These are phyloP conservation scores for Heptranchias perlo DNA, from an alignment of 2,113 vertebrate genomes.

Conservation along the genomic window DNA sequence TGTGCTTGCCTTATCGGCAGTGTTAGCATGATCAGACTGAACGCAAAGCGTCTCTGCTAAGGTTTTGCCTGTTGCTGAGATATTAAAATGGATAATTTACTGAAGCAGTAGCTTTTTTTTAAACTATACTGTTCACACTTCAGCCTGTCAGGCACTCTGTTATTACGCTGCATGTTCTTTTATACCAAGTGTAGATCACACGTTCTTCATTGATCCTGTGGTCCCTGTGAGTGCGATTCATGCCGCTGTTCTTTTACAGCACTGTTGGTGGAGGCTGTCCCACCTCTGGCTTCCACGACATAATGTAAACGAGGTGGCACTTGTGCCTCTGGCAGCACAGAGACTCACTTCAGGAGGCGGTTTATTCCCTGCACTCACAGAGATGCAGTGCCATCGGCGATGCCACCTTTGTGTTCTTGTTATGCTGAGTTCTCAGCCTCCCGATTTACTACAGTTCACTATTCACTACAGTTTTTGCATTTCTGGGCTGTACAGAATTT, in stretches of 20 bases:
- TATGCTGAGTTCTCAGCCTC: neutral
- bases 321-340: neutral
- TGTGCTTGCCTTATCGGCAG: neutral
- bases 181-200: neutral
- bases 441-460: neutral
- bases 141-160: neutral
- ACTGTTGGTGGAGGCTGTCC: neutral
- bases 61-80: neutral
- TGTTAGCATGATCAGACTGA: neutral
- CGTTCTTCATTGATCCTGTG: neutral
- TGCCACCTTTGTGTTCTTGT: neutral
- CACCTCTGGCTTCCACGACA: neutral
- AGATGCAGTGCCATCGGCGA: neutral
- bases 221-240: neutral
- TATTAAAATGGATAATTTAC: slow-evolving; percentile 11
- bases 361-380: neutral
- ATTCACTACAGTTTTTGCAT: neutral
- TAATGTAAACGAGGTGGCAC: neutral
- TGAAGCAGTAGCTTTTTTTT: neutral
- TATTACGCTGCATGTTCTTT: neutral
- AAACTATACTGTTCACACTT: slow-evolving; percentile 7
- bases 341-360: neutral
- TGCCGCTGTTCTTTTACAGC: neutral
- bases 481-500: neutral
- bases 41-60: neutral